Conservation (phyloP, 2,797 vertebrate genomes). For the Poecile montanus region DNA sequence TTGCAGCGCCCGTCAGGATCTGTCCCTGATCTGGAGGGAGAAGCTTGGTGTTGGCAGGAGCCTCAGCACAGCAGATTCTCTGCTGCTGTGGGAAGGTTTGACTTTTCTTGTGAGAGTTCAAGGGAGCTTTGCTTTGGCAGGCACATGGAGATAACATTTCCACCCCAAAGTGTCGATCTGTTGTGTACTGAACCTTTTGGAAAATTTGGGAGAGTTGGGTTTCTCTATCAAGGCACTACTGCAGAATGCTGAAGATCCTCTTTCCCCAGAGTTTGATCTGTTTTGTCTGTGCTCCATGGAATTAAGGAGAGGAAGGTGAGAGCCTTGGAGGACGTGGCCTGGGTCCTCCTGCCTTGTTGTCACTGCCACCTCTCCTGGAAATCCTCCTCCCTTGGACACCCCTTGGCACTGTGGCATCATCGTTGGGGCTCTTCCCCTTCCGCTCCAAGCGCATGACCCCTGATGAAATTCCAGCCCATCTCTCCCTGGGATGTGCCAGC, state of each 20-base stretch:
- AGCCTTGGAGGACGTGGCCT: not conserved
- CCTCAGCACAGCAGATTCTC: not conserved
- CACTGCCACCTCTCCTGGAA: not conserved
- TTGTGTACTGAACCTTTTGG: not conserved
- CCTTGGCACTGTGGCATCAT: not conserved
- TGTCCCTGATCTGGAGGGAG: not conserved
- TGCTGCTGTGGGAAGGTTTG: not conserved
- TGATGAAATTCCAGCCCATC: rapidly evolving
- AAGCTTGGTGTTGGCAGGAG: not conserved
- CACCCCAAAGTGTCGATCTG: rapidly evolving
- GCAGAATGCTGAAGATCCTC: not conserved
- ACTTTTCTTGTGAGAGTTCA: not conserved
- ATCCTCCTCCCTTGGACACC: not conserved
- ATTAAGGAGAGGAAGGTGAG: not conserved
- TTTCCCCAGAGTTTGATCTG: not conserved
- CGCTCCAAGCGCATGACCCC: rapidly evolving
- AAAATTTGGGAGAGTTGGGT: not conserved
- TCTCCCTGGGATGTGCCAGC: rapidly evolving
- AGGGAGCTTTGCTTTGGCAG: not conserved
- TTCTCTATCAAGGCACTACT: rapidly evolving
- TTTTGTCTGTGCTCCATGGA: rapidly evolving
- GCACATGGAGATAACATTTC: rapidly evolving
- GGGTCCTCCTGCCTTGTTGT: not conserved
- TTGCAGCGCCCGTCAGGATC: not conserved
- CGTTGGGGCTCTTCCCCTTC: not conserved